phyloP scores from a whole-genome alignment of 2,113 vertebrate genomes.

The Numida meleagris region DNA sequence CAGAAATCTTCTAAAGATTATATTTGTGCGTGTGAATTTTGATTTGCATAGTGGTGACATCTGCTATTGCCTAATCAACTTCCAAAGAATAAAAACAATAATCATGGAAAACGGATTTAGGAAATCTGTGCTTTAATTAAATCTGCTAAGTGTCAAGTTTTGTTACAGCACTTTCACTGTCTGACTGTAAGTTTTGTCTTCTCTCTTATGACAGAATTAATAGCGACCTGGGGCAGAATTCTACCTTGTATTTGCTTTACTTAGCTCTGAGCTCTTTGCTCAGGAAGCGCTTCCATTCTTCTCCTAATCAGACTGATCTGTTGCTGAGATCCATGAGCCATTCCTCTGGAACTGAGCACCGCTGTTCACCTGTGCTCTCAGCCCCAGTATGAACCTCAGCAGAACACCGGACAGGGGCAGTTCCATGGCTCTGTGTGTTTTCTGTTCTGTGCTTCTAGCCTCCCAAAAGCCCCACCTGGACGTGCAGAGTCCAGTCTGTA shows the following conservation, averaged over 20 bases:
- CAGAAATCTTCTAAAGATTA: constrained; percentile 34
- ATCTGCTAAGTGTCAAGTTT: constrained; percentile 51
- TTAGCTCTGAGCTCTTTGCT: neutral
- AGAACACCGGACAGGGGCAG: neutral
- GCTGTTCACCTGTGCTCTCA: neutral
- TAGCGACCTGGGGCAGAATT: constrained; percentile 12
- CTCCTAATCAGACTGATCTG: constrained; percentile 16
- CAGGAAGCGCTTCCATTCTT: constrained; percentile 12
- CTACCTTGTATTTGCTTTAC: constrained; percentile 25
- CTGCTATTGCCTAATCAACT: constrained; percentile 61
- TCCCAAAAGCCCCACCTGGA: accelerated
- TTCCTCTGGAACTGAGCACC: neutral
- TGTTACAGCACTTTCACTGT: constrained; percentile 1
- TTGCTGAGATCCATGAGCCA: neutral
- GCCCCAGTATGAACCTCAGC: accelerated
- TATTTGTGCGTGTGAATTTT: constrained; percentile 31
- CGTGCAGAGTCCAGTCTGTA: neutral
- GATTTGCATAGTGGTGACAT: constrained; percentile 55
- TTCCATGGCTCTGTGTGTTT: too few relatives aligned
- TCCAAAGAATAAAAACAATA: constrained; percentile 56
- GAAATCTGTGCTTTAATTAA: constrained; percentile 65
- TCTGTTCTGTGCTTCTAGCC: neutral
- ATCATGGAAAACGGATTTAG: constrained; percentile 64
- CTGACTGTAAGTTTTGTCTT: neutral
- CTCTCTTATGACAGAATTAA: constrained; percentile 23